These are phyloP conservation scores for Urocolius indicus DNA, from an alignment of 2,113 vertebrate genomes.

Conservation along the genomic window DNA sequence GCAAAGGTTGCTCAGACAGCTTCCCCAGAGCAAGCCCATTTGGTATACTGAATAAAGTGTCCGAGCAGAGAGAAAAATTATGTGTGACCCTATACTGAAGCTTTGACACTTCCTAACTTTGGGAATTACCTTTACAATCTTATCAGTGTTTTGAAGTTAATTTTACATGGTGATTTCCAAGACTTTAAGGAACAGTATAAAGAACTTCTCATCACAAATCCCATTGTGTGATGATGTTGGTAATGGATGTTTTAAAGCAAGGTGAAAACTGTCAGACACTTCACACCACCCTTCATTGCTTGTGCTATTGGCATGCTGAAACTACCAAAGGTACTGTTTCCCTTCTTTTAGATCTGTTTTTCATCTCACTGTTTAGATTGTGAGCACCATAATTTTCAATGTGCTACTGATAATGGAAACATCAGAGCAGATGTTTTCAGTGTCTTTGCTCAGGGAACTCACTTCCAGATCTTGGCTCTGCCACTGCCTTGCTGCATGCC, in stretches of 20 bases:
- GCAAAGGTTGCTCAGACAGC: background rate
- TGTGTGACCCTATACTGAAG: background rate
- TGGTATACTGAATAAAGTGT: background rate
- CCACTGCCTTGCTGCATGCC: background rate
- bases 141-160: background rate
- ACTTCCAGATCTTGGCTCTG: background rate
- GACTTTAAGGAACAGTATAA: background rate
- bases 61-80: background rate
- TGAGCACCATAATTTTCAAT: background rate
- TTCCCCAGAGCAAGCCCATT: background rate
- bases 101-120: background rate
- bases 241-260: background rate
- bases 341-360: background rate
- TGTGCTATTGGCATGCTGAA: background rate
- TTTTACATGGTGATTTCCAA: background rate
- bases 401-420: background rate
- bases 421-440: background rate
- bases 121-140: background rate
- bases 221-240: background rate
- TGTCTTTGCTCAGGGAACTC: rapidly evolving
- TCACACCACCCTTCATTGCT: background rate
- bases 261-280: background rate
- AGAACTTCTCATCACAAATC: background rate
- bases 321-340: background rate
- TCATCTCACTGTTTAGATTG: background rate